Conservation (phyloP, 2,797 vertebrate genomes). For the Anniella stebbinsi region DNA sequence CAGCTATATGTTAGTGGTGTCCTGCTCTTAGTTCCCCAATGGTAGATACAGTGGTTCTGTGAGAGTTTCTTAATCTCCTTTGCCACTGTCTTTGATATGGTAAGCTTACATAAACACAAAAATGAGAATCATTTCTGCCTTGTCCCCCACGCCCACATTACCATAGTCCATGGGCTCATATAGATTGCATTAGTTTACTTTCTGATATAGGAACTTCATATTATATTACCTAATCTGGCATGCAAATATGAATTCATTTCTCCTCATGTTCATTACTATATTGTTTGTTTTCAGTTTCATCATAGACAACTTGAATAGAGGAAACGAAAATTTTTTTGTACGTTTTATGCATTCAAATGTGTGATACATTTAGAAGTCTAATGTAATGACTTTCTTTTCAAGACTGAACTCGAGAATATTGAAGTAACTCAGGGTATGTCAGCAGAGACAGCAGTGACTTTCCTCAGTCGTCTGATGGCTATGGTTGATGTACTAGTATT, state of each 20-base stretch:
- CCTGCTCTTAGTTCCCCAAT: slow-evolving; percentile 1
- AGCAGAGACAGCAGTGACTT: slow-evolving; percentile 94
- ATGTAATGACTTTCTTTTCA: slow-evolving; percentile 75
- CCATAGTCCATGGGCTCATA: slow-evolving; percentile 4
- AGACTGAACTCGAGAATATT: slow-evolving; percentile 95
- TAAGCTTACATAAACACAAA: background rate
- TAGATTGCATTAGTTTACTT: slow-evolving; percentile 38
- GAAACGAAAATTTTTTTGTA: slow-evolving; percentile 28
- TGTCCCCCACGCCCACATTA: background rate
- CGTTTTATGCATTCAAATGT: slow-evolving; percentile 21
- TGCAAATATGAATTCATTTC: slow-evolving; percentile 43
- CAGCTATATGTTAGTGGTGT: background rate
- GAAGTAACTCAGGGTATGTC: slow-evolving; percentile 99
- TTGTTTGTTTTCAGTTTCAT: slow-evolving; percentile 50
- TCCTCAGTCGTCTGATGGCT: slow-evolving; percentile 96
- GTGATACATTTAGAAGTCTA: slow-evolving; percentile 57
- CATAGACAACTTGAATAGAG: slow-evolving; percentile 3
- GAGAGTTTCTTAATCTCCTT: background rate
- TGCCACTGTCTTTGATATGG: background rate
- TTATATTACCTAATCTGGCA: slow-evolving; percentile 10
- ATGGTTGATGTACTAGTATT: slow-evolving; percentile 98
- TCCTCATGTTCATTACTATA: slow-evolving; percentile 38
- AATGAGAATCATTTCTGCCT: background rate
- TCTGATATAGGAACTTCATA: slow-evolving; percentile 28
- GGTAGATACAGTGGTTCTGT: background rate